These are phyloP conservation scores for Lysandra coridon DNA, from an alignment of 2,888 invertebrate species.

Conservation along the genomic window DNA sequence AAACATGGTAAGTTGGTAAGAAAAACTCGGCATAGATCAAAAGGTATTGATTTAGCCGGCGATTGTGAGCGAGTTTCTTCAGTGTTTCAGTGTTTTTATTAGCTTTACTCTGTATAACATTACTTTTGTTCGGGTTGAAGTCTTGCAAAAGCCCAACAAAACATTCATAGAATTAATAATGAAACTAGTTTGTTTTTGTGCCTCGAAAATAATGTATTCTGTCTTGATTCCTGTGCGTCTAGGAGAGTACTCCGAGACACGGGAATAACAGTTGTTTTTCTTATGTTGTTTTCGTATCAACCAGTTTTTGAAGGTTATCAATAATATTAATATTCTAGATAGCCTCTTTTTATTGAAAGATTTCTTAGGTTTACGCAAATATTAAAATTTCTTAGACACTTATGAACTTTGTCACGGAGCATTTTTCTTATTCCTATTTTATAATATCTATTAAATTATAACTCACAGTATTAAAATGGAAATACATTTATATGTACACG, in stretches of 20 bases:
- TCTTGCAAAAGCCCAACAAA: background rate
- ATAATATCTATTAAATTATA: too few relatives aligned
- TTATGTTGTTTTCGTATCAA: too few relatives aligned
- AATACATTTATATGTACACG: too few relatives aligned
- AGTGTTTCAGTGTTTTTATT: background rate
- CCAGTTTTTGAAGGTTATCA: too few relatives aligned
- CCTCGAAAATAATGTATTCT: background rate
- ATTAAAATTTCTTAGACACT: too few relatives aligned
- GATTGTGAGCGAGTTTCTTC: background rate
- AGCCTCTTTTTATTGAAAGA: too few relatives aligned
- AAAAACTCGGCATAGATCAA: conserved; percentile 2
- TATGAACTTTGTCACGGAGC: too few relatives aligned
- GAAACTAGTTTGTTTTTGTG: conserved; percentile 12
- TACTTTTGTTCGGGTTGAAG: background rate
- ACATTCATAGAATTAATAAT: background rate
- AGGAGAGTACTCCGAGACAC: too few relatives aligned
- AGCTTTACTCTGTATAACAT: background rate
- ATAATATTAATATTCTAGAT: too few relatives aligned
- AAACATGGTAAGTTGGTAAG: background rate
- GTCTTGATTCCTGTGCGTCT: background rate
- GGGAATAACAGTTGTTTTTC: background rate
- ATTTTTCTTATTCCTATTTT: too few relatives aligned
- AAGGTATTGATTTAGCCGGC: background rate
- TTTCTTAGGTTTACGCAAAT: too few relatives aligned
- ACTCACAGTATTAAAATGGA: too few relatives aligned